Evolutionary conservation across 1,140 invertebrate species (phyloP).

Genomic region (Ips typographus): DNA sequence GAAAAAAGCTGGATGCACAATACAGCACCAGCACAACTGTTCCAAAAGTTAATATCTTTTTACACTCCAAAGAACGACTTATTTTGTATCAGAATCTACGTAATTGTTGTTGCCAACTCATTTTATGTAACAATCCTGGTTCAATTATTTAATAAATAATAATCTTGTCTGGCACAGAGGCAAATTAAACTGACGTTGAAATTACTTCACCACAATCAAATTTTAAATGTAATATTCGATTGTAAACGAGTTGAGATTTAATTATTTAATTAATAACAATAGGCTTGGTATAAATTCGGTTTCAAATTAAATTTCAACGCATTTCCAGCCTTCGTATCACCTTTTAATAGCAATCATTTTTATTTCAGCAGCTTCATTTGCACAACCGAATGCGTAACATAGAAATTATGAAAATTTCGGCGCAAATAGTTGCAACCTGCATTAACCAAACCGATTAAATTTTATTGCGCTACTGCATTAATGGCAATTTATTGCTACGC

Average conservation of each 20-base stretch:
- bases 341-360: too few species aligned
- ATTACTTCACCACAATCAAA: background rate
- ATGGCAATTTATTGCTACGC: too few species aligned
- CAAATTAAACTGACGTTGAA: background rate
- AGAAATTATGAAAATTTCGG: too few species aligned
- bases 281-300: background rate
- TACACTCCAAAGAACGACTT: background rate
- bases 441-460: too few species aligned
- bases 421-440: too few species aligned
- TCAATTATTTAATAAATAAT: too few species aligned
- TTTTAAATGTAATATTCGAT: background rate
- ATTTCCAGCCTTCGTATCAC: too few species aligned
- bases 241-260: background rate
- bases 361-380: too few species aligned
- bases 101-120: too few species aligned
- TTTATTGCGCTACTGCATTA: too few species aligned
- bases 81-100: background rate
- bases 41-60: conserved; percentile 1
- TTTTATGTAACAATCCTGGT: too few species aligned
- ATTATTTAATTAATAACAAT: conserved; percentile 5
- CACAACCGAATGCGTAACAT: too few species aligned
- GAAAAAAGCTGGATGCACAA: background rate
- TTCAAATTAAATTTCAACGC: background rate
- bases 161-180: background rate
- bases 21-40: background rate